Base-by-base conservation (phyloP, 2,888 invertebrate species). In the Ophion ellenae region DNA sequence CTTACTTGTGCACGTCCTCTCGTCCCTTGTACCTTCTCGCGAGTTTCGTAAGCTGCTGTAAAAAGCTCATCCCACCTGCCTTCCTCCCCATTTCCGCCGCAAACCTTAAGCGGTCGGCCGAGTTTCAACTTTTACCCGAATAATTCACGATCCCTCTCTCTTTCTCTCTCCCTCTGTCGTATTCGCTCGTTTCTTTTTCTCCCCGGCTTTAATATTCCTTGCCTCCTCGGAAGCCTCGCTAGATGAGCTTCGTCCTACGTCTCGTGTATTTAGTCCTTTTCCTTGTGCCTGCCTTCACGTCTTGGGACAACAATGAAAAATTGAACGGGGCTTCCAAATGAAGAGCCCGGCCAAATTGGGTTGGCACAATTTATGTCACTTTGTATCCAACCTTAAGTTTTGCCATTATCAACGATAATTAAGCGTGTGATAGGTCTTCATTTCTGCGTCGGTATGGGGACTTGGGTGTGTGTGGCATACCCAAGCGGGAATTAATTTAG, bases 1-100 rank as follows among this genome's bases (percentile, higher is more conserved):
- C 87, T 88, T 86, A 88, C 89, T 89, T 89, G 87, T 89, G 89
- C 88, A 87, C 89, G 89, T 88, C 77, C 86, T 88, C 75, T 87
- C 81, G 45, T 77, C 81, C 75, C 85, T 77, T 69, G 32, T 74
- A 77, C 77, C 74, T 74, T 74, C 28, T 10, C 64, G 66, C 71
- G 75, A 80, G 76, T 80, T 80, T 84, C 32, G 57, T 64, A 20
- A 76, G 67, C 40, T 63, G 20, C 74, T 45, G 69, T 47, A 36
- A 81, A 63, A 28, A 40, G 45, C 32, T 47, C 24, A n/a, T 53
- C 32, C 7, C 40, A 7, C 3, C 24, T 69, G 17, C 73, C 28
- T 7, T 17, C 28, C 53, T 45, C 28, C 59, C 80, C 28, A 61
- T 63, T 80, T 67, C 47, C 63, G 74, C 64, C 53, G 63, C 79